Conservation (phyloP, 2,113 vertebrate species). For the Fulmarus glacialis region DNA sequence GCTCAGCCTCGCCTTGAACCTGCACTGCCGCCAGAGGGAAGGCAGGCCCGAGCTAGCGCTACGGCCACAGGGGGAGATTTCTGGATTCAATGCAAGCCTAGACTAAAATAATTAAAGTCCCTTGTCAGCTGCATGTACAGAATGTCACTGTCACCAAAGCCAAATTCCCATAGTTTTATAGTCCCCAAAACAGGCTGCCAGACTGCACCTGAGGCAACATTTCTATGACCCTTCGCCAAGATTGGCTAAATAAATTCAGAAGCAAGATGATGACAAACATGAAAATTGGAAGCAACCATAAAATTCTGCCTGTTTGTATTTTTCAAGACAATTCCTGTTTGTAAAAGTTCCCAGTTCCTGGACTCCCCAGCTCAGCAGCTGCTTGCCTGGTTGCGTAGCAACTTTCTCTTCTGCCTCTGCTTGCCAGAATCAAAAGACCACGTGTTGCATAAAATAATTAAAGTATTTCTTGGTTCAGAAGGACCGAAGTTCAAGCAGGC, state of each 20-base stretch:
- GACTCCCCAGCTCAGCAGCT: conserved; percentile 12
- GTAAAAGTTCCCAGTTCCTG: neutral
- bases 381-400: conserved; percentile 33
- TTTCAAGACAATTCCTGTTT: neutral
- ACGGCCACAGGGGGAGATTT: neutral
- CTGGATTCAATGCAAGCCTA: neutral
- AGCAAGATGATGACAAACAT: neutral
- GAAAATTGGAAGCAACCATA: neutral
- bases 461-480: neutral
- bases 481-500: neutral
- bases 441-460: neutral
- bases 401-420: neutral
- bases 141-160: neutral
- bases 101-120: neutral
- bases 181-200: neutral
- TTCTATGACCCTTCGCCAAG: neutral
- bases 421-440: neutral
- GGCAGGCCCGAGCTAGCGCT: neutral
- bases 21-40: neutral
- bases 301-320: neutral
- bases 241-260: neutral
- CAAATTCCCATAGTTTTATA: neutral
- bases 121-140: neutral
- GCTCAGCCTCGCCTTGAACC: accelerated
- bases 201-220: neutral